Percentiles rank a stretch among this genome's conserved stretches.
Conservation (phyloP, 2,797 vertebrate species). For the Dryobates pubescens region DNA sequence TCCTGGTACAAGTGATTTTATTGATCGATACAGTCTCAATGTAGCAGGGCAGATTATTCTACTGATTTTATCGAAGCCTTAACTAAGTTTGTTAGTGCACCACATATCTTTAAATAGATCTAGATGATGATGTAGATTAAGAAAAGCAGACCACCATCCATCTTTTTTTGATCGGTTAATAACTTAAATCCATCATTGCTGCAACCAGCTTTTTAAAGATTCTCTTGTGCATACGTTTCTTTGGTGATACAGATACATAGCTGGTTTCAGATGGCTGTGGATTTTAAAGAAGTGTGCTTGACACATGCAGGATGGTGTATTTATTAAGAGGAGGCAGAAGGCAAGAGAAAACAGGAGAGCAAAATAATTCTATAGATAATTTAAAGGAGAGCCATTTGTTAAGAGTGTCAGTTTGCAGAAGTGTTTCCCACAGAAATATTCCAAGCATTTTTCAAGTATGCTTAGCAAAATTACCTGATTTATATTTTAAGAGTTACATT, state of each 20-base stretch:
- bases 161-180: constrained; percentile 99
- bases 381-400: constrained; percentile 13
- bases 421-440: not conserved
- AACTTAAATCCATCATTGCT: constrained; percentile 99
- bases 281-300: constrained; percentile 47
- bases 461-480: constrained; percentile 3
- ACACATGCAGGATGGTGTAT: not conserved
- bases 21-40: constrained; percentile 88
- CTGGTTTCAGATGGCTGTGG: constrained; percentile 26
- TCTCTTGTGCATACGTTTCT: constrained; percentile 78
- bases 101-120: constrained; percentile 98
- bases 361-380: constrained; percentile 32
- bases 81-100: constrained; percentile 96
- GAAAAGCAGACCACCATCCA: constrained; percentile 92
- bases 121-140: constrained; percentile 99
- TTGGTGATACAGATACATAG: constrained; percentile 62
- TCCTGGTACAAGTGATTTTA: constrained; percentile 95
- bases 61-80: constrained; percentile 96
- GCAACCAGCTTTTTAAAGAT: constrained; percentile 74
- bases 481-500: not conserved
- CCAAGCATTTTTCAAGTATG: not conserved
- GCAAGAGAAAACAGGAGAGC: not conserved
- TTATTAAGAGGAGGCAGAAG: not conserved
- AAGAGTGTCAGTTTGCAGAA: not conserved
- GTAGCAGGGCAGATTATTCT: constrained; percentile 90